A percentile compares a stretch with the other conserved stretches of the same genome.
Evolutionary conservation across 2,113 vertebrate species (phyloP).

Genomic region (Entomyzon cyanotis): DNA sequence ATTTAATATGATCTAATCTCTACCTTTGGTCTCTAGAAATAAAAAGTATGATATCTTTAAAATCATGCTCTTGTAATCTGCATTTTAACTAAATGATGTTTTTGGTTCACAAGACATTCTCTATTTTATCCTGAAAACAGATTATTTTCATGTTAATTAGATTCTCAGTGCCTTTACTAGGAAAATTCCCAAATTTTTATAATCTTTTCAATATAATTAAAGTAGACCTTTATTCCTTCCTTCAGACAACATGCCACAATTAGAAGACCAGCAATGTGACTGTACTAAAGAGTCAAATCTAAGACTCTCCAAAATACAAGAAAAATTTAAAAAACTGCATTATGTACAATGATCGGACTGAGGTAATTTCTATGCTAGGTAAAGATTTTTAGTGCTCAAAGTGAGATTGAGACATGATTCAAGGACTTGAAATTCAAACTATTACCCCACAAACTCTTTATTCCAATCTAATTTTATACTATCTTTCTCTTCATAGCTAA

Average conservation of each 20-base stretch:
- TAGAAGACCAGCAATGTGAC: neutral
- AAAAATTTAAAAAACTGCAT: neutral
- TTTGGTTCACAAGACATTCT: neutral
- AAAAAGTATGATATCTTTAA: neutral
- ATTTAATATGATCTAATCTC: conserved; percentile 4
- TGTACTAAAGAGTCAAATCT: neutral
- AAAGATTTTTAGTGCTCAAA: neutral
- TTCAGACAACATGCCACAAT: neutral
- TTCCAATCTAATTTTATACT: neutral
- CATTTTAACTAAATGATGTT: neutral
- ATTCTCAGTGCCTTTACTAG: neutral
- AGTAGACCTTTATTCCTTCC: neutral
- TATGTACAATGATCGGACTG: neutral
- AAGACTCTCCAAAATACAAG: neutral
- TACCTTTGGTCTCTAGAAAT: neutral
- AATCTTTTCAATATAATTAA: neutral
- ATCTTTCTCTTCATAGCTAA: neutral
- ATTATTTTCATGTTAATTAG: conserved; percentile 31
- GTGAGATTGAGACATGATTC: neutral
- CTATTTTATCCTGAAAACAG: neutral
- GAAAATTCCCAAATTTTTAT: neutral
- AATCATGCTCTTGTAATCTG: neutral
- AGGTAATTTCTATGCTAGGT: neutral
- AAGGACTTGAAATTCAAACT: neutral
- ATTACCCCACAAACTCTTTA: neutral